These are phyloP conservation scores for Mustela nigripes DNA, from an alignment of 2,113 vertebrate genomes.

Conservation along the genomic window DNA sequence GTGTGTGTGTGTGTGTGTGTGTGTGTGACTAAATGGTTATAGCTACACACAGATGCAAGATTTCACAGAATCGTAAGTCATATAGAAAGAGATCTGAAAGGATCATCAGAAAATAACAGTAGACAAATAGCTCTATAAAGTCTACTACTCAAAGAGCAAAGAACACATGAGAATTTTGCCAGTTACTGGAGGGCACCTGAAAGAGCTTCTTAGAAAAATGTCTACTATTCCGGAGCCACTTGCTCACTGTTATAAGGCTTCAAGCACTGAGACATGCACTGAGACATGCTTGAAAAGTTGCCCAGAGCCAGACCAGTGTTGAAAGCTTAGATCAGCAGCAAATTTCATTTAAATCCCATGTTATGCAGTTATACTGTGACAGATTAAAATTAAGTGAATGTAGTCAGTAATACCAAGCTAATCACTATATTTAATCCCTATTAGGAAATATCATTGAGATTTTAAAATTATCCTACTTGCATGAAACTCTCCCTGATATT, in stretches of 20 bases:
- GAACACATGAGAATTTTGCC: not conserved
- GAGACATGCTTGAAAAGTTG: not conserved
- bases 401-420: not conserved
- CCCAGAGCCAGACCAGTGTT: not conserved
- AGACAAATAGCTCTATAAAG: not conserved
- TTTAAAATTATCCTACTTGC: not conserved
- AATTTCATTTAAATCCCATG: not conserved
- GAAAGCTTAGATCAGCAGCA: not conserved
- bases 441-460: not conserved
- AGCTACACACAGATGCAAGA: not conserved
- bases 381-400: constrained; percentile 2
- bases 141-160: not conserved
- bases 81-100: not conserved
- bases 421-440: not conserved
- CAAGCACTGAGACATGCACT: not conserved
- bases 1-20: not conserved
- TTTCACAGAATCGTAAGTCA: not conserved
- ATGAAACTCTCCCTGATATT: not conserved
- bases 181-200: not conserved
- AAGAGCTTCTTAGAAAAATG: not conserved
- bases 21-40: not conserved
- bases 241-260: not conserved
- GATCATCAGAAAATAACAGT: not conserved
- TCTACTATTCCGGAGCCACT: not conserved
- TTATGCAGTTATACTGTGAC: not conserved